These are phyloP conservation scores for Callimorpha dominula DNA, from an alignment of 2,888 invertebrate species.

Conservation along the genomic window DNA sequence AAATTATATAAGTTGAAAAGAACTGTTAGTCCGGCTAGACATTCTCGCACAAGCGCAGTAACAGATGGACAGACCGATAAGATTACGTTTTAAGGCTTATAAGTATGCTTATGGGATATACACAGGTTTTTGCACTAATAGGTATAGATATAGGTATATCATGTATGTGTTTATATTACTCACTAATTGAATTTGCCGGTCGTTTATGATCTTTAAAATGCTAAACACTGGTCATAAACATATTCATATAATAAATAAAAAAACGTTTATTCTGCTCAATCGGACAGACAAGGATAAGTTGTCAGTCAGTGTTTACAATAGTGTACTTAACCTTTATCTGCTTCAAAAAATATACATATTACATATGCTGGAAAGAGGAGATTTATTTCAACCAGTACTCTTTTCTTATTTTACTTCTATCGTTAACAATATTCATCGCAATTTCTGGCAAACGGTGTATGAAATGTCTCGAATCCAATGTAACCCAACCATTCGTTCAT, in stretches of 20 bases:
- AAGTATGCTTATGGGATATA: not conserved
- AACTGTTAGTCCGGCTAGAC: not conserved
- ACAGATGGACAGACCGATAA: constrained; percentile 2
- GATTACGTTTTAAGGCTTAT: not conserved
- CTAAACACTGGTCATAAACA: not conserved
- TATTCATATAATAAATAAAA: not conserved
- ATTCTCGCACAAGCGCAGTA: not conserved
- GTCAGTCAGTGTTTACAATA: not conserved
- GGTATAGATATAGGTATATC: not conserved
- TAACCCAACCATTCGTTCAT: not conserved
- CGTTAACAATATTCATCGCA: not conserved
- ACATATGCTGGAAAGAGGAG: too few relatives aligned
- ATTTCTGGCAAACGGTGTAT: not conserved
- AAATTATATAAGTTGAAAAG: not conserved
- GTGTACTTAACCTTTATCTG: not conserved
- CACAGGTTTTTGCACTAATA: not conserved
- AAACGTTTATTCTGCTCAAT: too few relatives aligned
- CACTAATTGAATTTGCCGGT: not conserved
- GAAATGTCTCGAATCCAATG: not conserved
- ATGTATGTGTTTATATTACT: not conserved
- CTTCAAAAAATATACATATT: too few relatives aligned
- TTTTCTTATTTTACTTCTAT: not conserved
- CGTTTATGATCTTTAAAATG: not conserved
- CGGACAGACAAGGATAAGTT: not conserved
- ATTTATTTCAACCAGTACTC: not conserved